Evolutionary conservation across 2,797 vertebrate genomes (phyloP).

Genomic region (Eulemur rubriventer): DNA sequence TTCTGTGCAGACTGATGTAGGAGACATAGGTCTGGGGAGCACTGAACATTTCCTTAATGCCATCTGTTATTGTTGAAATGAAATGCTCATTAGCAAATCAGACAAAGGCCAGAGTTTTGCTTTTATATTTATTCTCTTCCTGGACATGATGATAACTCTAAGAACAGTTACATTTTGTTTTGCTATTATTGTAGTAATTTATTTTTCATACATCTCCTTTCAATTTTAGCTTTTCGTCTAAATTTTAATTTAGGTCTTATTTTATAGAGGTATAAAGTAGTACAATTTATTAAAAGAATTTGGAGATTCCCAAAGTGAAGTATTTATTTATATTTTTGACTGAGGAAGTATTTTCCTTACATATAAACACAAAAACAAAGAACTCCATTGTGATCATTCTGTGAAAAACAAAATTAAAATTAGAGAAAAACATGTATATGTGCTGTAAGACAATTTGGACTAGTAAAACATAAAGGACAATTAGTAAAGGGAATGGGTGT

Average conservation of each 20-base stretch:
- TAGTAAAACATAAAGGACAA: neutral
- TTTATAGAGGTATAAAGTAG: neutral
- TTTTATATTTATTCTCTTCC: neutral
- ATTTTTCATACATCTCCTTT: neutral
- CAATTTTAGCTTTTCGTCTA: neutral
- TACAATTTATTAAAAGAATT: neutral
- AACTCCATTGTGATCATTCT: neutral
- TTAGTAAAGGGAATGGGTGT: neutral
- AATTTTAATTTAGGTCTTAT: neutral
- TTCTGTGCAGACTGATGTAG: neutral
- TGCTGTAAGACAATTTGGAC: neutral
- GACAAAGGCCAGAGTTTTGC: neutral
- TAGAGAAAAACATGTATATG: neutral
- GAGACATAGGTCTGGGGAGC: neutral
- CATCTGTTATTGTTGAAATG: neutral
- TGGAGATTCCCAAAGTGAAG: neutral
- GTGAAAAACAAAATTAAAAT: constrained; percentile 17
- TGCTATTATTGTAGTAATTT: neutral
- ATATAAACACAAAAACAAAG: neutral
- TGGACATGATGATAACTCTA: neutral
- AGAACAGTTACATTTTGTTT: neutral
- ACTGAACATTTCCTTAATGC: neutral
- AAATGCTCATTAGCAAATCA: neutral
- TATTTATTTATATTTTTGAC: neutral
- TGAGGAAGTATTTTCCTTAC: neutral